Base-by-base conservation (phyloP, 2,113 vertebrate genomes). In the Podarcis raffonei region DNA sequence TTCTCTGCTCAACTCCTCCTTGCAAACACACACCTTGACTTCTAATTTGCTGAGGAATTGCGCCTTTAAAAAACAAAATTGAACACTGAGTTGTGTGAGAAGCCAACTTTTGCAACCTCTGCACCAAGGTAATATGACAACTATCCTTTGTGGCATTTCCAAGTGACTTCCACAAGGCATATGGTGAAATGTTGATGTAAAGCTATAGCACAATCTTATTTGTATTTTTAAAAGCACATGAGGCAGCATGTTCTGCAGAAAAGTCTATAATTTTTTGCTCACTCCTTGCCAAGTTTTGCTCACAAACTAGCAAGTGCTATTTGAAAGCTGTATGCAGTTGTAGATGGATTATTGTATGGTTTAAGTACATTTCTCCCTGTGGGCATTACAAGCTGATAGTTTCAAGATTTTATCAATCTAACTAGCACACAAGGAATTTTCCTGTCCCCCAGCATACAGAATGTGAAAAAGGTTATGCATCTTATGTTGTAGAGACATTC, bases 401-500 rank as follows among this genome's bases (percentile, higher is more conserved):
- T 78, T 42, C 86, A 89, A 57, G 81, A 62, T 62, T 78, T 0
- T 48, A 42, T 87, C n/a, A 87, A 78, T 65, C 30, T 53, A 42
- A 84, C 42, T 87, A 83, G 48, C 8, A 57, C 79, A 75, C 39
- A 66, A 65, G 16, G 35, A 75, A 62, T 74, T 68, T 65, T 5
- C 11, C n/a, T 22, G 3, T 81, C 30, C 69, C 65, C n/a, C 27
- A 42, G 30, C 42, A 48, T 48, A 48, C 11, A 0, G 13, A 0
- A 0, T 75, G 68, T 69, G 79, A 81, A 65, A 16, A 84, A 42
- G 79, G 30, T 4, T 3, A 68, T 53, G 48, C 0, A 0, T 13
- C 84, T 23, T 77, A 85, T 77, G 76, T 72, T 89, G 92, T 89
- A 87, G 69, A 92, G 69, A 92, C 90, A 93, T 79, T 79, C 13